These are phyloP conservation scores for Catostomus latipinnis DNA, from an alignment of 2,797 vertebrate species.

Conservation along the genomic window DNA sequence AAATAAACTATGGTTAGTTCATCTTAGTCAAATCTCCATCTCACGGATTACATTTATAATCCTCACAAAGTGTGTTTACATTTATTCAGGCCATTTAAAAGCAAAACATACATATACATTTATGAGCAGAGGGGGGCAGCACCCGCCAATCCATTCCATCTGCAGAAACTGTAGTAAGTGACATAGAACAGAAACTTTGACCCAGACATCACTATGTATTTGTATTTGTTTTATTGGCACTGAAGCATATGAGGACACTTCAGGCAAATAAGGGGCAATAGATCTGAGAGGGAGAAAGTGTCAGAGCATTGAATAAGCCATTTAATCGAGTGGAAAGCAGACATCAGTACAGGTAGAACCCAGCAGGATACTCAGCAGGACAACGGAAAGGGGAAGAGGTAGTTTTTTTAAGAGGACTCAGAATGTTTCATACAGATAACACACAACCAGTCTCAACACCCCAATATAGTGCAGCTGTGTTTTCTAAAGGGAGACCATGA, in stretches of 20 bases:
- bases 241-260: background rate
- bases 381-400: background rate
- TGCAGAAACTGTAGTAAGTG: slow-evolving; percentile 13
- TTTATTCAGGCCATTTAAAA: slow-evolving; percentile 41
- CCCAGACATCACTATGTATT: slow-evolving; percentile 29
- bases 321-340: slow-evolving; percentile 47
- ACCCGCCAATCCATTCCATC: slow-evolving; percentile 34
- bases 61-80: slow-evolving; percentile 46
- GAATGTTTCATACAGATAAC: background rate
- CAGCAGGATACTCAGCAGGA: slow-evolving; percentile 33
- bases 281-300: slow-evolving; percentile 25
- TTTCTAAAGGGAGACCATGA: slow-evolving; percentile 10
- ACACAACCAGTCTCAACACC: slow-evolving; percentile 17
- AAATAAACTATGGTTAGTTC: no score
- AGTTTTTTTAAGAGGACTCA: slow-evolving; percentile 1
- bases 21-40: slow-evolving; percentile 13
- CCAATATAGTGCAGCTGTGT: slow-evolving; percentile 1
- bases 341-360: slow-evolving; percentile 32
- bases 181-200: slow-evolving; percentile 33
- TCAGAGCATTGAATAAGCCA: slow-evolving; percentile 49
- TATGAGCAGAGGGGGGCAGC: slow-evolving; percentile 27
- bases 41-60: slow-evolving; percentile 32
- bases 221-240: slow-evolving; percentile 46
- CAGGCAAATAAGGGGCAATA: slow-evolving; percentile 26
- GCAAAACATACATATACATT: slow-evolving; percentile 22